Percentiles rank a stretch among this genome's conserved stretches.
Conservation (phyloP, 2,113 vertebrate species). For the Ameiurus melas region DNA sequence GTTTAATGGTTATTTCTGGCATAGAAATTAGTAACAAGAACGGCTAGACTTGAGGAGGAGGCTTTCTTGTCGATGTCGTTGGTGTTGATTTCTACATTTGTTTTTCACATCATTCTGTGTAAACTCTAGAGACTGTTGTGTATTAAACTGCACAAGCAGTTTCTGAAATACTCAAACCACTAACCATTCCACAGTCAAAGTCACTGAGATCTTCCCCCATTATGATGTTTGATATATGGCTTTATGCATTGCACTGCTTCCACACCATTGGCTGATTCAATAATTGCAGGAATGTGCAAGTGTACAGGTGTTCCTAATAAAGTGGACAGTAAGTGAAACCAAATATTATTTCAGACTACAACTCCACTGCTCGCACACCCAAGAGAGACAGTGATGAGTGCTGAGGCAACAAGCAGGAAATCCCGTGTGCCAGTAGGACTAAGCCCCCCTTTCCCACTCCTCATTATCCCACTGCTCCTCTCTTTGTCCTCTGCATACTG, state of each 20-base stretch:
- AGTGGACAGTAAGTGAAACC: not conserved
- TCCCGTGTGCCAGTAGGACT: constrained; percentile 63
- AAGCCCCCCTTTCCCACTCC: constrained; percentile 61
- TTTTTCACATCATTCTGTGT: not conserved
- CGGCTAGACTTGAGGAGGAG: not conserved
- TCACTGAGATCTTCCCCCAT: not conserved
- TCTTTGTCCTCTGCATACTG: constrained; percentile 63
- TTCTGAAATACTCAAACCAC: not conserved
- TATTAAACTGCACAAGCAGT: not conserved
- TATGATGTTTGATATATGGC: not conserved
- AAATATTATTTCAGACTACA: not conserved
- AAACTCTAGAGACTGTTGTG: not conserved
- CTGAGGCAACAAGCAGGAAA: constrained; percentile 67
- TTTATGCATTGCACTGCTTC: not conserved
- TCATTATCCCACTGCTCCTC: constrained; percentile 64
- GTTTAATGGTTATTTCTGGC: not conserved
- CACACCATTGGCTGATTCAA: not conserved
- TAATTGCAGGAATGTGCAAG: not conserved
- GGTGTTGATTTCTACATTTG: not conserved
- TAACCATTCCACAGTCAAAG: not conserved
- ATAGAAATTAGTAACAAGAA: not conserved
- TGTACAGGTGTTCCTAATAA: not conserved
- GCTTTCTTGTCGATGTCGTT: not conserved
- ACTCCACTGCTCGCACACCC: not conserved
- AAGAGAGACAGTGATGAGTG: constrained; percentile 54